Evolutionary conservation across 2,113 vertebrate genomes (phyloP), one percentile per base, ranked within the genome.

Genomic region (Otolemur garnettii): DNA sequence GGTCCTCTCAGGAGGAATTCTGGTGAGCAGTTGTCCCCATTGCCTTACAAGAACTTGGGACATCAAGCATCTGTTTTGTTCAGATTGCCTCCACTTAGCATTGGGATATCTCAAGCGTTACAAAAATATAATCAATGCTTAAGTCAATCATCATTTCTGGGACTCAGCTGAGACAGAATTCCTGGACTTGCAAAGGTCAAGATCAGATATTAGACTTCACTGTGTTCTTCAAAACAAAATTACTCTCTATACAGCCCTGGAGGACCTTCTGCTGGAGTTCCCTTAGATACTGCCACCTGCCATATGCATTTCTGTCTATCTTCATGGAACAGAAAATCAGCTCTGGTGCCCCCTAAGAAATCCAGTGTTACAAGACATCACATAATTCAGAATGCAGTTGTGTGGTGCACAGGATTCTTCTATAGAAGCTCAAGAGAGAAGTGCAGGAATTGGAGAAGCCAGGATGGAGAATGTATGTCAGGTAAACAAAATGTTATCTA

Each of bases 121-220:
- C 55, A 55, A 79, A 94, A 90, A 74, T 26, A 33, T 1, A 77
- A 77, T 78, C 30, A 55, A 53, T 64, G 26, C 8, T n/a, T 8
- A 21, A 35, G 84, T 82, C 79, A 64, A 13, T 77, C 42, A 64
- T n/a, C 33, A 35, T 59, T 97, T 88, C 53, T 83, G 59, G 69
- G 50, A 35, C 0, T 60, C 50, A 33, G 11, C 69, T 21, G 75
- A 90, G 19, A 92, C 22, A 60, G 78, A 80, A 53, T 95, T 90
- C 55, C 77, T 91, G 38, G 28, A 64, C 30, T 42, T 77, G 33
- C 6, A 77, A 85, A 81, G n/a, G 3, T 53, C n/a, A 93, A 68
- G 38, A 33, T 35, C 15, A 87, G 4, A 8, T 15, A 19, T 18
- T 78, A 45, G 13, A 84, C 79, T 26, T 74, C 35, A 87, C 35